Conservation (phyloP, 2,113 vertebrate species). For the Nibea coibor region DNA sequence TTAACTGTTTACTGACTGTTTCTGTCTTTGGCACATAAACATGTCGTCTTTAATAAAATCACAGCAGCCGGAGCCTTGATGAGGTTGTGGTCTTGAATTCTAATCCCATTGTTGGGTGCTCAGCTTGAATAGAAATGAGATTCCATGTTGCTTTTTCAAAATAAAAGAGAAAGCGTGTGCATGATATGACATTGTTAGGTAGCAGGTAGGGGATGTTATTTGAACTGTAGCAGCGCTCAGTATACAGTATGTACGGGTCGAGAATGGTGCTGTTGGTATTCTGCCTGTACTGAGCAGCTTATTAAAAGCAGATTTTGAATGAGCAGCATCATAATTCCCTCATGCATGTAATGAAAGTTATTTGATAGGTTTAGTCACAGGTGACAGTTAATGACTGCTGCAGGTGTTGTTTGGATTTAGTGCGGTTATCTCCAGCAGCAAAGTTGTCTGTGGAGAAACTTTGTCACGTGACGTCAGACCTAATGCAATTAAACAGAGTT, state of each 20-base stretch:
- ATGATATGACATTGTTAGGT: not conserved
- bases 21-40: slow-evolving; percentile 16
- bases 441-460: slow-evolving; percentile 16
- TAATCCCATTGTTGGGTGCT: not conserved
- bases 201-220: not conserved
- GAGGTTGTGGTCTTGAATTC: slow-evolving; percentile 22
- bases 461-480: slow-evolving; percentile 8
- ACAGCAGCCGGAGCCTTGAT: not conserved
- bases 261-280: not conserved
- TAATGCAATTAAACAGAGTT: not conserved
- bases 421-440: not conserved
- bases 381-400: too few species aligned
- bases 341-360: slow-evolving; percentile 30
- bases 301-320: not conserved
- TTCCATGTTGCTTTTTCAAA: not conserved
- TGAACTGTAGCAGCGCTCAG: not conserved
- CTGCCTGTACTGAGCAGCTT: not conserved
- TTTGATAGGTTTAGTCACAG: slow-evolving; percentile 21
- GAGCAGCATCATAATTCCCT: slow-evolving; percentile 21
- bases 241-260: too few species aligned
- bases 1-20: not conserved
- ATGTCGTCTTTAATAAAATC: not conserved
- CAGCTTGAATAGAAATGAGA: not conserved
- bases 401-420: slow-evolving; percentile 7
- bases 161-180: not conserved